Percentiles rank a stretch among this genome's conserved stretches.
These are phyloP conservation scores for Canis aureus DNA, from an alignment of 2,113 vertebrate genomes.

Conservation along the genomic window DNA sequence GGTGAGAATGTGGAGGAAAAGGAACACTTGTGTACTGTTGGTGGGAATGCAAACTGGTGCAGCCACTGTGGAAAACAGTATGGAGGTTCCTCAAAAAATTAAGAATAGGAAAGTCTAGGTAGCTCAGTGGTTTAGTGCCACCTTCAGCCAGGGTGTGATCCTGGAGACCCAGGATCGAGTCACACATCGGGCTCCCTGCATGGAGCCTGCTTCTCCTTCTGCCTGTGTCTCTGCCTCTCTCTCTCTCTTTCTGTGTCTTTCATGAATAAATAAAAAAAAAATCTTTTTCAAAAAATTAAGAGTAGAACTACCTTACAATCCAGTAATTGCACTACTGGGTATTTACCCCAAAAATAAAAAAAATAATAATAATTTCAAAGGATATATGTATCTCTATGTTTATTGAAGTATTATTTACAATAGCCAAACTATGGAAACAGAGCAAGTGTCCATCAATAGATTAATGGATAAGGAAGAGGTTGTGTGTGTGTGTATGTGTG, in stretches of 20 bases:
- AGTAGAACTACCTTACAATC: not conserved
- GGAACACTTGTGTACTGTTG: not conserved
- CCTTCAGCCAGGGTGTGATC: too few species aligned
- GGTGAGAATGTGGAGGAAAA: not conserved
- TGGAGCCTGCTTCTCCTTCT: too few species aligned
- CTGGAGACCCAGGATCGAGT: too few species aligned
- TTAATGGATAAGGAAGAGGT: not conserved
- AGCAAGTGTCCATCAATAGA: not conserved
- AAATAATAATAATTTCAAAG: not conserved
- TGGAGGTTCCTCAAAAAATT: not conserved
- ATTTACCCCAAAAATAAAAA: not conserved
- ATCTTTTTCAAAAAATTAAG: not conserved
- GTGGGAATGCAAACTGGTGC: not conserved
- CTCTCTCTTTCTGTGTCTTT: too few species aligned
- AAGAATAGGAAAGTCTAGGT: not conserved
- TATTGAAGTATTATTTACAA: not conserved
- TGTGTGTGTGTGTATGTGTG: not conserved
- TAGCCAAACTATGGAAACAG: not conserved
- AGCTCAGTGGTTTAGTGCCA: too few species aligned
- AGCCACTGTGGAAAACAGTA: not conserved
- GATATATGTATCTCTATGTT: not conserved
- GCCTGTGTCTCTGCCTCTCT: too few species aligned
- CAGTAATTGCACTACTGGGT: not conserved
- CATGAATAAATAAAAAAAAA: too few species aligned
- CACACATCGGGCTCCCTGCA: too few species aligned